Evolutionary conservation across 92 coral and sea anemone species (phyloP), one percentile per base, ranked within the genome.

Genomic region (Siderastrea radians): DNA sequence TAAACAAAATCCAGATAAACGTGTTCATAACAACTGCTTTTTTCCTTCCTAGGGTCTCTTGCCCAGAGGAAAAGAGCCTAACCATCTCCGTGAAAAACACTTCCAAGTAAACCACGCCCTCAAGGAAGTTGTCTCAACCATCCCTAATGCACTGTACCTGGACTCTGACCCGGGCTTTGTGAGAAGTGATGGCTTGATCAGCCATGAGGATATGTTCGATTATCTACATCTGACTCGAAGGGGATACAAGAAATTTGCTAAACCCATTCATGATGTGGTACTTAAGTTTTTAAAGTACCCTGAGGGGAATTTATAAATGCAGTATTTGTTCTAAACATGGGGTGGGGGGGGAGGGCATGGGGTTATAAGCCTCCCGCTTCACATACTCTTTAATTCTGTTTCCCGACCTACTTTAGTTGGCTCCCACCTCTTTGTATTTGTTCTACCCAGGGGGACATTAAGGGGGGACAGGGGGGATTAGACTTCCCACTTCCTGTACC

Each of bases 111-210:
- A 97, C 86, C 95, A 94, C 79, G 80, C 93, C 62, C 92, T 97
- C 63, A 87, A 89, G 80, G 93, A 88, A 63, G 86, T 89, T 11
- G 70, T 95, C 38, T 83, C 84, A 17, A 76, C 92, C 17, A 95
- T 97, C 53, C 99, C 99, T 52, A 90, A 94, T 75, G 91, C 97
- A 57, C 91, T 84, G 10, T 97, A 79, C 89, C 84, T 93, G 58
- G 96, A 95, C 84, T 95, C 98, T 45, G 99, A 97, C 84, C 99
- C 99, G 26, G 99, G 99, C 14, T 97, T 97, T 81, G 99, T 97
- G 49, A 96, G 86, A 72, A 78, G 84, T 26, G 96, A 97, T 73
- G 96, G 98, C 14, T 38, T 78, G 13, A 97, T 97, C 58, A 91
- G 94, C 59, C 90, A 95, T 4, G 90, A 95, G 15, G 99, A 97